Base-by-base conservation (phyloP, 92 coral and sea anemone species). In the Palythoa caribaeorum region DNA sequence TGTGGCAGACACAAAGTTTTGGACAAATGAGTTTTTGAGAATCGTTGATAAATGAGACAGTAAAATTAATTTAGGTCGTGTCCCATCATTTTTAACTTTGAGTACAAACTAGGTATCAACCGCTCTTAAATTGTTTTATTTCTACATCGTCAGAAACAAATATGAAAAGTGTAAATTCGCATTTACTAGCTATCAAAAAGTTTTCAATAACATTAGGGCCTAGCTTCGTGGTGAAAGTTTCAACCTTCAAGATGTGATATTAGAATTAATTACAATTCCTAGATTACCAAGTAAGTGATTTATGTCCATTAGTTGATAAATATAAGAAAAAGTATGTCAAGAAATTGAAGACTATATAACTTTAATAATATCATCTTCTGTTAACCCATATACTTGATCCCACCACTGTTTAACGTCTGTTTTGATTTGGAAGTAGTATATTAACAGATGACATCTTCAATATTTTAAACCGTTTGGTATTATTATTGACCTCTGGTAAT, bases 141-240 rank as follows among this genome's bases (percentile, higher is more conserved):
- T 28, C 28, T 28, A 28, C 28, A 28, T 28, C 28, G 28, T 28
- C 28, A 28, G 28, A 28, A 28, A 28, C 28, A 48, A 80, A 6
- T 35, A 78, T 50, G 76, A 88, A 73, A 70, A 54, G 74, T 68
- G 55, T n/a, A 66, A 69, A 7, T 80, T 80, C 17, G 91, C 76
- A 8, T 88, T 16, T 37, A 19, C 40, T 12, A 40, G 5, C 5
- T 79, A 63, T n/a, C 51, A 68, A 14, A 83, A 63, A 63, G 8
- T 81, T 35, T 47, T 83, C 38, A 54, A 62, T 65, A 72, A 83
- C 15, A 57, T 59, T 44, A 59, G n/a, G 20, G 19, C 6, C 65
- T 59, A 59, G 1, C 15, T 57, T 9, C 65, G 65, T 59, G 20
- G 65, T 59, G n/a, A 59, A 13, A 59, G 65, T 59, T 59, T 55